Base-by-base conservation (phyloP, 2,888 invertebrate genomes). In the Hydropsyche betteni region DNA sequence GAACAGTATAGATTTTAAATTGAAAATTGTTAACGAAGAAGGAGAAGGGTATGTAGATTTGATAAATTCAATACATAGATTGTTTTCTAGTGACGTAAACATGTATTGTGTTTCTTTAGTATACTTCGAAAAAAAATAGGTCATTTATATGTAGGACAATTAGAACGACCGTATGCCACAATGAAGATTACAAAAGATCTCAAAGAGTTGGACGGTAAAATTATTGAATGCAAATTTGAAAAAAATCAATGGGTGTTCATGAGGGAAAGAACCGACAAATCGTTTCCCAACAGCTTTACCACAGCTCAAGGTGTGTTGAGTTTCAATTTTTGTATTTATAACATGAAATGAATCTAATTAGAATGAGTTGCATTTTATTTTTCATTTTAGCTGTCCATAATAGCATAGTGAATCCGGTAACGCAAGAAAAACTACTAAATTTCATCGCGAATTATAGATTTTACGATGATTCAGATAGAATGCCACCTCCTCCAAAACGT, bases 211-310 rank as follows among this genome's bases (percentile, higher is more conserved):
- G 90, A 99, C 85, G 93, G 94, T 81, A 98, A 98, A 86, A 99
- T 99, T 75, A 91, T 99, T 71, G 99, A 99, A 87, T 99, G 99
- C 85, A 93, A 91, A 81, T 92, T 86, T 81, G 94, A 96, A 78
- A 89, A 91, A 79, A 88, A 90, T 52, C 87, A 90, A 80, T 99
- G 99, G 99, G 90, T 92, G 72, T 97, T 95, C 83, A 95, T 99
- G 95, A 89, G 99, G 76, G 95, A 97, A 83, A 88, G 99, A 80
- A 97, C 95, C 0, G 99, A 99, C 85, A 99, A 99, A 86, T 95
- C 96, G 0, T 95, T 91, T 84, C 98, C 99, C 0, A 99, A 99
- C 85, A 93, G 74, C 36, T 74, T 50, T 14, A 73, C 24, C 7
- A 72, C 75, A 12, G 74, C 64, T 34, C 0, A 12, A 52, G 44